Evolutionary conservation across 2,888 invertebrate species (phyloP).

Genomic region (Cataglyphis rosenhaueri): DNA sequence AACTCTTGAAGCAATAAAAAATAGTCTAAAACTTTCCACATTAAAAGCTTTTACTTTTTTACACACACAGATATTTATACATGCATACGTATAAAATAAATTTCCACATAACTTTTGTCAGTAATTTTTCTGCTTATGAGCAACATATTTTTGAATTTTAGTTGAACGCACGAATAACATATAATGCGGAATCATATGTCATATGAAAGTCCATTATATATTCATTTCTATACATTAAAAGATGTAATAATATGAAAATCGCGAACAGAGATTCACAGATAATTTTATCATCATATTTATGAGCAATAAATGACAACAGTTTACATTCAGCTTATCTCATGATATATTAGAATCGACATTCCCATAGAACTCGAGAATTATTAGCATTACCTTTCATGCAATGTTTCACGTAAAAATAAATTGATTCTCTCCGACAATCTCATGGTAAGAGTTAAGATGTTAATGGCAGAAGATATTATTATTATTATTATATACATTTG

Average conservation of each 20-base stretch:
- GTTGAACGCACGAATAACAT: not conserved
- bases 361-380: not conserved
- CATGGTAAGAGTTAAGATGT: constrained; percentile 15
- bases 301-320: not conserved
- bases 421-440: constrained; percentile 15
- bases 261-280: not conserved
- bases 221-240: not conserved
- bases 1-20: not conserved
- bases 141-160: not conserved
- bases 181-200: not conserved
- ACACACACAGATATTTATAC: not conserved
- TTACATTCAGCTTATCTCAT: not conserved
- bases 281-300: not conserved
- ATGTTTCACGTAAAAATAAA: constrained; percentile 1
- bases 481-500: constrained; percentile 28
- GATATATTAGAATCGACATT: constrained; percentile 14
- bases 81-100: not conserved
- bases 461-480: constrained; percentile 24
- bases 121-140: not conserved
- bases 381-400: not conserved
- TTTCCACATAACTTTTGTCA: not conserved
- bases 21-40: not conserved
- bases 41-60: not conserved
- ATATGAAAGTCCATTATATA: not conserved
- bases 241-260: not conserved